Evolutionary conservation across 2,113 vertebrate genomes (phyloP).

Genomic region (Limnothrissa miodon): DNA sequence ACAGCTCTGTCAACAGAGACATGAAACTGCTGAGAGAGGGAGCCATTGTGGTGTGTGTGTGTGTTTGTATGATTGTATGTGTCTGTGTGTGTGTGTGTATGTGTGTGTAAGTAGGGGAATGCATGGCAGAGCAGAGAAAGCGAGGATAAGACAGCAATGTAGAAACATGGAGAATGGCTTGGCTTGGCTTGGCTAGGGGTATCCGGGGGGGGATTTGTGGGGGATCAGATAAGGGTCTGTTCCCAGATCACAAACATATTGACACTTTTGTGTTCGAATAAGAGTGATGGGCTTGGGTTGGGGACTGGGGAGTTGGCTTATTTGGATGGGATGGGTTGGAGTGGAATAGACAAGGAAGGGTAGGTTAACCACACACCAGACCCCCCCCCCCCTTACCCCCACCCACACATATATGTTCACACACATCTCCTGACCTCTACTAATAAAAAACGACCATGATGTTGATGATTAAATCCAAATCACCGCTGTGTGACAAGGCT

Average conservation of each 20-base stretch:
- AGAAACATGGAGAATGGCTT: conserved; percentile 56
- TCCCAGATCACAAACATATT: conserved; percentile 70
- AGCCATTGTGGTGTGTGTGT: not conserved
- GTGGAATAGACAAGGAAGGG: not conserved
- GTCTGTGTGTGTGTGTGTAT: conserved; percentile 30
- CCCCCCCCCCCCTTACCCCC: not conserved
- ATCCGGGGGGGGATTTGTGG: conserved; percentile 63
- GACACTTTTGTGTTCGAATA: conserved; percentile 66
- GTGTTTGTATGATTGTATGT: conserved; percentile 10
- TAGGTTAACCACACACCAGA: not conserved
- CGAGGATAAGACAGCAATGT: conserved; percentile 34
- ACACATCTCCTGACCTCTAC: not conserved
- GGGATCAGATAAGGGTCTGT: conserved; percentile 70
- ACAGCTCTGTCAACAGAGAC: not conserved
- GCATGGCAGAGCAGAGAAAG: conserved; percentile 26
- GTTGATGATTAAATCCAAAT: not conserved
- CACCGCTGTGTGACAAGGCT: not conserved
- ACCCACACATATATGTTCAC: not conserved
- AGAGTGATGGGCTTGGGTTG: conserved; percentile 69
- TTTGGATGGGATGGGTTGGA: not conserved
- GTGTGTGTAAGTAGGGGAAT: conserved; percentile 37
- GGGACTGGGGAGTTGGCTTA: conserved; percentile 8
- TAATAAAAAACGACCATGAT: not conserved
- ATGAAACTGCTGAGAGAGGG: not conserved
- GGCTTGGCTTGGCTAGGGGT: conserved; percentile 67